Evolutionary conservation across 1,140 invertebrate genomes (phyloP).

Genomic region (Trissolcus basalis): DNA sequence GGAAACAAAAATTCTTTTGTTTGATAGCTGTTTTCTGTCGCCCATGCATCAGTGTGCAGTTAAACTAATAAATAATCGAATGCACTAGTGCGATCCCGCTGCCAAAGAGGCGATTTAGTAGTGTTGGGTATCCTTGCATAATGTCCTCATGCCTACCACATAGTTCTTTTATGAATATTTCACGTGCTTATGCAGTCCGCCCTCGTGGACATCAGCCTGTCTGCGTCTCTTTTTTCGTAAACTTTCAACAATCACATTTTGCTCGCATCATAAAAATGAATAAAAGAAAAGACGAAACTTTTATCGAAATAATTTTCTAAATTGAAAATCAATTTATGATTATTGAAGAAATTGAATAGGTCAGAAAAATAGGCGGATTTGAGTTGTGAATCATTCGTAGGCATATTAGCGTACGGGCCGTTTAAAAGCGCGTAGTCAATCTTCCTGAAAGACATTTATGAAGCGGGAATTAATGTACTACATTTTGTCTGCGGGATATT

Average conservation of each 20-base stretch:
- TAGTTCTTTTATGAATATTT: constrained; percentile 60
- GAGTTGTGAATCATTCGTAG: constrained; percentile 70
- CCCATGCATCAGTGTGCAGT: constrained; percentile 1
- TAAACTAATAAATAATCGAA: constrained; percentile 53
- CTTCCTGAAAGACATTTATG: constrained; percentile 74
- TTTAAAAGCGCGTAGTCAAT: constrained; percentile 76
- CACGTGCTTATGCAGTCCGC: constrained; percentile 32
- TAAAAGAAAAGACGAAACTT: constrained; percentile 4
- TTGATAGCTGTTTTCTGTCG: no score
- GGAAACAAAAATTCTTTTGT: no score
- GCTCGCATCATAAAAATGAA: constrained; percentile 50
- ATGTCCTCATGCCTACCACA: constrained; percentile 53
- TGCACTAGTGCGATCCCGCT: constrained; percentile 42
- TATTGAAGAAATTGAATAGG: no score
- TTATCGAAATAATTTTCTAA: no score
- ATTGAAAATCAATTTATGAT: no score
- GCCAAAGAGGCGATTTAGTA: constrained; percentile 50
- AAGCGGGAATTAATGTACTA: constrained; percentile 76
- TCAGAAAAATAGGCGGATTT: no score
- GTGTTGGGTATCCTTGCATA: constrained; percentile 54
- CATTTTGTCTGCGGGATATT: constrained; percentile 71
- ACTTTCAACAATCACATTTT: constrained; percentile 44
- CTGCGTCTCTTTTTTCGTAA: constrained; percentile 39
- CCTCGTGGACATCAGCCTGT: constrained; percentile 46
- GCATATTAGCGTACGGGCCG: constrained; percentile 72